Evolutionary conservation across 2,113 vertebrate genomes (phyloP).

Genomic region (Vidua macroura): DNA sequence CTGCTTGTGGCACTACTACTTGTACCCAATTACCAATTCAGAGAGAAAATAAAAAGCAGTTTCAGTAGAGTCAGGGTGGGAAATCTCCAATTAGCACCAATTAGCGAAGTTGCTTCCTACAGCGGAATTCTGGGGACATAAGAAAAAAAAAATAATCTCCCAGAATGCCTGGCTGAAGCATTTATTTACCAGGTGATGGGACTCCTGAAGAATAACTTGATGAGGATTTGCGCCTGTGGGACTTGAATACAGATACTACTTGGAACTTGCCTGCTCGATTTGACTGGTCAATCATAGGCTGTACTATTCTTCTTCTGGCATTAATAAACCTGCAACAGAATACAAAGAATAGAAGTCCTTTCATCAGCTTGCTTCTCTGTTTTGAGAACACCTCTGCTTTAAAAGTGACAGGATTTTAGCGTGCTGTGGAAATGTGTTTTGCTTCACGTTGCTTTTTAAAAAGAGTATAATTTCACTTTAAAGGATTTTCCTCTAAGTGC

Average conservation of each 20-base stretch:
- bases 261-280: constrained; percentile 99
- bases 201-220: constrained; percentile 73
- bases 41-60: constrained; percentile 87
- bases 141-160: constrained; percentile 72
- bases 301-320: constrained; percentile 99
- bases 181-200: constrained; percentile 76
- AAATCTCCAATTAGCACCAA: constrained; percentile 97
- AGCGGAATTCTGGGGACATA: constrained; percentile 78
- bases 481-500: constrained; percentile 40
- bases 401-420: not conserved
- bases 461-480: constrained; percentile 19
- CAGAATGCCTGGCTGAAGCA: constrained; percentile 74
- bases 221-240: constrained; percentile 73
- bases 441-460: not conserved
- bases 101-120: constrained; percentile 87
- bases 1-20: constrained; percentile 82
- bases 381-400: constrained; percentile 18
- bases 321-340: constrained; percentile 97
- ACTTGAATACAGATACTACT: constrained; percentile 67
- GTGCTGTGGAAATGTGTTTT: not conserved
- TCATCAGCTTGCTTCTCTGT: constrained; percentile 51
- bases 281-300: constrained; percentile 99
- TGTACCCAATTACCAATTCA: constrained; percentile 93
- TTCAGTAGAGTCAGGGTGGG: constrained; percentile 88
- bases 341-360: constrained; percentile 65